Base-by-base conservation (phyloP, 30 jellyfish, hydroid and myxozoan genomes). In the Cassiopea andromeda region DNA sequence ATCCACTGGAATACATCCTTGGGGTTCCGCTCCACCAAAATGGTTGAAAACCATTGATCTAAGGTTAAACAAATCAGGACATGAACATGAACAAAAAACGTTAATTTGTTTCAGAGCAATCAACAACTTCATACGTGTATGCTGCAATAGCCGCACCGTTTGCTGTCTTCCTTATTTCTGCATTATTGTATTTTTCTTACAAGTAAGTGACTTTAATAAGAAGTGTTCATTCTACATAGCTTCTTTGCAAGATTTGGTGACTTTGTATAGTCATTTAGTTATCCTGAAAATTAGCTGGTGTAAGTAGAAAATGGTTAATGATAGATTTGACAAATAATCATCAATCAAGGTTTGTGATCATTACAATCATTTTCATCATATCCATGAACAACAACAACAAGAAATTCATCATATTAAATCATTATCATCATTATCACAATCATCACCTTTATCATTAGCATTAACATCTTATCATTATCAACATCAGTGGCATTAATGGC, bases 101-200 rank as follows among this genome's bases (percentile, higher is more conserved):
- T 46, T 64, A 5, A 2, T 7, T 64, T 64, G 27, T 64, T 64
- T 64, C 73, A 64, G 73, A 13, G 43, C 73, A 64, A 64, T 27
- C 73, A 27, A 27, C 6, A 64, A 54, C 27, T 10, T 43, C 79
- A 70, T 27, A 70, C 27, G 79, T 54, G 4, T 70, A 70, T 38
- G 79, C 79, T 27, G 54, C 75, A 70, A 73, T 90, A 14, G 91
- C 90, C 3, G 73, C 81, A 2, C 93, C 97, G 43, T 81, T 90
- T 66, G 73, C 77, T n/a, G 48, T 90, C 71, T 46, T 69, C 48
- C 57, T 82, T 38, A 58, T 84, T 45, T 67, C 73, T 13, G 78
- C 77, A 17, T 44, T 83, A 15, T 58, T 70, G 12, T 57, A 73
- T 57, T 90, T 48, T 73, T 44, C 66, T 15, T 79, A 90, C 93